Base-by-base conservation (phyloP, 2,113 vertebrate genomes). In the Calyptomena viridis region DNA sequence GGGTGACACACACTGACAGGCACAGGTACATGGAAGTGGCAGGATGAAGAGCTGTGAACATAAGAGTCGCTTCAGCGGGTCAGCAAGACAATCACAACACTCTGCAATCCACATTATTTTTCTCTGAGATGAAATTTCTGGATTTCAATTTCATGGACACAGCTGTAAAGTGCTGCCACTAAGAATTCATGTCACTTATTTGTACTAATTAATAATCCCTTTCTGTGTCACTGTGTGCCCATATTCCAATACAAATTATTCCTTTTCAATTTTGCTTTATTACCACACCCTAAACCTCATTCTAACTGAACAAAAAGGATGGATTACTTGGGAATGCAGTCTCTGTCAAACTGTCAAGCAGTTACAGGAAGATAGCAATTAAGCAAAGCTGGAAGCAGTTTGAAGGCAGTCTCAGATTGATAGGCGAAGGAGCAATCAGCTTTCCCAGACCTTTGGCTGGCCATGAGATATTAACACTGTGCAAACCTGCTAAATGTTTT, bases 341-440 rank as follows among this genome's bases (percentile, higher is more conserved):
- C 64, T 73, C 83, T 84, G 68, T 93, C 85, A 47, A 84, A n/a
- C 74, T 72, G 66, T 94, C 84, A 84, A 25, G 84, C 12, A 4
- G 50, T 92, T 96, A 88, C 79, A 93, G 83, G 85, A 96, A 96
- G 72, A 77, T 5, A 50, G 89, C 96, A 96, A 94, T 95, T 94
- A 93, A 86, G 85, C 73, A 80, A 89, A 92, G 68, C 86, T 94
- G 93, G 76, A 92, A 94, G 91, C 83, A 93, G 58, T 72, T 84
- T 92, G 73, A 93, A 92, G 76, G 42, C 89, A 92, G 44, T 31
- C 74, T 80, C 47, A 74, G 80, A 95, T 84, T 72, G 12, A 90
- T 93, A 82, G 35, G 68, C 72, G 89, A 64, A 92, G 68, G 47
- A 95, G 52, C 85, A 89, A 74, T 89, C 56, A 50, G 73, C 64